Evolutionary conservation across 1,140 invertebrate species (phyloP).

Genomic region (Dendroctonus valens): DNA sequence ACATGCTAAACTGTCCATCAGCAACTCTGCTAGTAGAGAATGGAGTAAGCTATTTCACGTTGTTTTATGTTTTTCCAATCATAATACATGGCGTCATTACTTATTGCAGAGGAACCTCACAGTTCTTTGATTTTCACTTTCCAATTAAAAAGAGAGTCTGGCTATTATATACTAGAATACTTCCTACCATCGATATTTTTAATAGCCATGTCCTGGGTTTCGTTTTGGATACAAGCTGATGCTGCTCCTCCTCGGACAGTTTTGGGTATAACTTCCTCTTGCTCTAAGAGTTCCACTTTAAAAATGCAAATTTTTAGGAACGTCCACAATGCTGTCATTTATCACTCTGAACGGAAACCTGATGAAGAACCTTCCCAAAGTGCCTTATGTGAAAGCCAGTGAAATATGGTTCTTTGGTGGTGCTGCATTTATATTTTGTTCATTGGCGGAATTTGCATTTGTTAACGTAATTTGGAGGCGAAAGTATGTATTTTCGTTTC

Average conservation of each 20-base stretch:
- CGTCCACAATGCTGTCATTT: slow-evolving; percentile 81
- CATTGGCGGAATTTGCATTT: slow-evolving; percentile 83
- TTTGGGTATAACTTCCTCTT: slow-evolving; percentile 57
- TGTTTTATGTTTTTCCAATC: neutral
- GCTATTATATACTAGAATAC: slow-evolving; percentile 87
- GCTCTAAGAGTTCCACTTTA: neutral
- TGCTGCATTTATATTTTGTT: slow-evolving; percentile 80
- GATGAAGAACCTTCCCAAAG: slow-evolving; percentile 80
- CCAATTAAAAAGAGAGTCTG: slow-evolving; percentile 74
- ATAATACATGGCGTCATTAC: neutral
- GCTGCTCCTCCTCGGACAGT: slow-evolving; percentile 80
- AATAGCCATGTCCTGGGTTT: slow-evolving; percentile 86
- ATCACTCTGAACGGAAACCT: slow-evolving; percentile 81
- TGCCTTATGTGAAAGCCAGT: slow-evolving; percentile 86
- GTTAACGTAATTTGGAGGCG: slow-evolving; percentile 85
- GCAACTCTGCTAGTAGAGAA: slow-evolving; percentile 51
- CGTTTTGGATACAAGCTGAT: slow-evolving; percentile 86
- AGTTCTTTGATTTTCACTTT: slow-evolving; percentile 77
- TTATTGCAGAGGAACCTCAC: slow-evolving; percentile 69
- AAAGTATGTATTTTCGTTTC: slow-evolving; percentile 58
- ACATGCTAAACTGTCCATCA: slow-evolving; percentile 62
- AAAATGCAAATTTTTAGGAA: slow-evolving; percentile 55
- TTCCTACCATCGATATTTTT: slow-evolving; percentile 86
- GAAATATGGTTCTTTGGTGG: slow-evolving; percentile 87
- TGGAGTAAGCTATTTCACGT: neutral